Evolutionary conservation across 2,888 invertebrate species (phyloP).

Genomic region (Drosophila mercatorum): DNA sequence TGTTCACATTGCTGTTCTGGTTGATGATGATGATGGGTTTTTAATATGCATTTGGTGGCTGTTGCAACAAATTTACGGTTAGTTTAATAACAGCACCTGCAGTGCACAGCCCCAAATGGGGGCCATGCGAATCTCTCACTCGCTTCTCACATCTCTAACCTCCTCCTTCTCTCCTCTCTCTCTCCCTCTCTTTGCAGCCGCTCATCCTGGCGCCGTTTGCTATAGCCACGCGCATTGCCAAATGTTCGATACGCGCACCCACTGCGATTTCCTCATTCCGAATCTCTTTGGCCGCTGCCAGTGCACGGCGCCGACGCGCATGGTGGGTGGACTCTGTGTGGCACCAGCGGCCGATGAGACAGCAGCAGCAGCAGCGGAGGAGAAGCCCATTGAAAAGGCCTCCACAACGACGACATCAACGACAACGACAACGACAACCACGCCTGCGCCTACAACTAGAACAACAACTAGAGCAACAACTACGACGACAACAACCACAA

Average conservation of each 20-base stretch:
- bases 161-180: neutral
- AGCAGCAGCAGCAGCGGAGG: conserved; percentile 41
- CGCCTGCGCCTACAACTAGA: conserved; percentile 37
- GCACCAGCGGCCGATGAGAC: conserved; percentile 58
- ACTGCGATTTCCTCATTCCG: conserved; percentile 95
- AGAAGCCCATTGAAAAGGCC: conserved; percentile 40
- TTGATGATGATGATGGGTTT: conserved; percentile 77
- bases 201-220: conserved; percentile 93
- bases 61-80: conserved; percentile 69
- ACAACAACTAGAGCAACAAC: conserved; percentile 57
- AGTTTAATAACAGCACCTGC: conserved; percentile 66
- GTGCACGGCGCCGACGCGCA: conserved; percentile 89
- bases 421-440: conserved; percentile 30
- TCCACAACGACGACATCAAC: conserved; percentile 44
- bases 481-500: conserved; percentile 28
- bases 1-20: conserved; percentile 51
- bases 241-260: conserved; percentile 92
- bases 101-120: conserved; percentile 18
- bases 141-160: neutral
- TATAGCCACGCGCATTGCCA: conserved; percentile 95
- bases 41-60: conserved; percentile 77
- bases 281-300: conserved; percentile 95
- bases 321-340: conserved; percentile 88
- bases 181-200: conserved; percentile 87
- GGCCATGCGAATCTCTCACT: conserved; percentile 41